phyloP scores from a whole-genome alignment of 2,888 invertebrate genomes.

The Acrobasis suavella region DNA sequence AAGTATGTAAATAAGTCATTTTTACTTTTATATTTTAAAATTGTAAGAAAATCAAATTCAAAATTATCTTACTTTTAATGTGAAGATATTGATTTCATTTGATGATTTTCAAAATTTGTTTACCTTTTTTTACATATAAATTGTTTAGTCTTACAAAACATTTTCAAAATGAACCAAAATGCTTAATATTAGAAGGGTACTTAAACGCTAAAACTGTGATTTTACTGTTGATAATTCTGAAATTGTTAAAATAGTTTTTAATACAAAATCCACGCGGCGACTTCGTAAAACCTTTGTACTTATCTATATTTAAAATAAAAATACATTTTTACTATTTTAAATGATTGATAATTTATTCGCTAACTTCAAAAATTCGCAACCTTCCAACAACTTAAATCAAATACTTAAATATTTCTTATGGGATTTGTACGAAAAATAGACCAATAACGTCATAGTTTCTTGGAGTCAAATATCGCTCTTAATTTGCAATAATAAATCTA shows the following conservation, averaged over 20 bases:
- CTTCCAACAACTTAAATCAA: no score
- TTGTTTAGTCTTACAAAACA: background rate
- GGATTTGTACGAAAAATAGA: no score
- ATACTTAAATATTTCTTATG: no score
- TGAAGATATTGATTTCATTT: background rate
- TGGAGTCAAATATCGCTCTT: no score
- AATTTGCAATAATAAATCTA: no score
- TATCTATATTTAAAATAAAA: background rate
- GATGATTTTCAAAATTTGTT: background rate
- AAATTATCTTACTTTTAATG: background rate
- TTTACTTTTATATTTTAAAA: conserved; percentile 1
- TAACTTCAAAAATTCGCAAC: no score
- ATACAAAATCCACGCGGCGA: conserved; percentile 29
- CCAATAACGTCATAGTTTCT: no score
- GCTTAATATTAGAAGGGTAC: conserved; percentile 18
- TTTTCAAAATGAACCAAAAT: conserved; percentile 20
- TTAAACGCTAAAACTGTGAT: conserved; percentile 35
- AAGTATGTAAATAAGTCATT: conserved; percentile 13
- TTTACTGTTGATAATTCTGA: conserved; percentile 34
- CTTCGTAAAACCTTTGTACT: conserved; percentile 26
- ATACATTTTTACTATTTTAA: no score
- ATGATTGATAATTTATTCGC: no score
- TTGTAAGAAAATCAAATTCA: background rate
- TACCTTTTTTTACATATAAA: background rate
- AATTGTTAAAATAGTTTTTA: conserved; percentile 42